Conservation (phyloP, 2,888 invertebrate genomes). For the Azorinus chamasolen region DNA sequence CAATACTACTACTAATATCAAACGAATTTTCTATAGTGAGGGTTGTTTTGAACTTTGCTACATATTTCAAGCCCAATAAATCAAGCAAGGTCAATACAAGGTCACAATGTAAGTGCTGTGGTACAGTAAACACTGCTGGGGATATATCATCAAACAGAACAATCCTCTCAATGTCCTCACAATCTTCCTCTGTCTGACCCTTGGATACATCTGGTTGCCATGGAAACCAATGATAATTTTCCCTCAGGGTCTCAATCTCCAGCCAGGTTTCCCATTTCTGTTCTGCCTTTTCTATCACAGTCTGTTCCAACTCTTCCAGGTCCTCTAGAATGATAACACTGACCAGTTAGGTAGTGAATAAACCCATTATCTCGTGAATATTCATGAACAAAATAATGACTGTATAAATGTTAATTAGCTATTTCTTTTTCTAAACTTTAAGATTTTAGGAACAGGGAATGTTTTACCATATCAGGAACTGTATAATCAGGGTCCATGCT, state of each 20-base stretch:
- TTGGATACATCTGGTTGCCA: slow-evolving; percentile 82
- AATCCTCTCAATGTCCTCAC: slow-evolving; percentile 86
- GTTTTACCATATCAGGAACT: no score
- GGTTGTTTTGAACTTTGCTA: no score
- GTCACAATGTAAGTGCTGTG: slow-evolving; percentile 35
- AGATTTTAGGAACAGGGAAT: no score
- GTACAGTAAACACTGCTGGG: slow-evolving; percentile 74
- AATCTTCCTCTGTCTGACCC: slow-evolving; percentile 83
- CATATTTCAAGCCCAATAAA: not conserved
- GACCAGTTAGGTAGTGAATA: not conserved
- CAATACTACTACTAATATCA: no score
- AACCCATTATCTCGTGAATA: no score
- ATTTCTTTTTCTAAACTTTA: no score
- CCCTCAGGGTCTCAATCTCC: slow-evolving; percentile 83
- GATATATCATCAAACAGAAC: slow-evolving; percentile 86
- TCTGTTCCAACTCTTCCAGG: slow-evolving; percentile 74
- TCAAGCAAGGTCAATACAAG: slow-evolving; percentile 33
- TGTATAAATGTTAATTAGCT: no score
- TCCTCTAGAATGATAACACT: slow-evolving; percentile 49
- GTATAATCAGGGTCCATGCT: no score
- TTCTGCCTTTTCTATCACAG: slow-evolving; percentile 63
- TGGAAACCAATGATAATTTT: slow-evolving; percentile 85
- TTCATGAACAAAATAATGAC: no score
- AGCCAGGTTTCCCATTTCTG: slow-evolving; percentile 81
- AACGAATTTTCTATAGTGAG: no score